Conservation (phyloP, 1,140 invertebrate species). For the Delia radicum region DNA sequence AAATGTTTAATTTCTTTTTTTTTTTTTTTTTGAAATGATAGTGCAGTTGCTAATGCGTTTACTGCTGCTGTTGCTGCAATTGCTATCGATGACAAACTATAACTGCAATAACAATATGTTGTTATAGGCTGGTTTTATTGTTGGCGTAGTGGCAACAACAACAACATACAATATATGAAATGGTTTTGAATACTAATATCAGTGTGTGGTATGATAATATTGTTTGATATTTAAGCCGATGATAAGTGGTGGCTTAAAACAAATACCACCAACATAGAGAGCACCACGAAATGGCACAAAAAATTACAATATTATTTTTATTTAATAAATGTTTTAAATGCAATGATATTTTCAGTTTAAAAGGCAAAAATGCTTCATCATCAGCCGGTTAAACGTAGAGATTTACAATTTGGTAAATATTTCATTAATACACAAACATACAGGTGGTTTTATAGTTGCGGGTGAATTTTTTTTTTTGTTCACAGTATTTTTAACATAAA, state of each 20-base stretch:
- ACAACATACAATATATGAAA: background rate
- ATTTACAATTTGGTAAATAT: background rate
- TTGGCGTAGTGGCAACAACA: background rate
- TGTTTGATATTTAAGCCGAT: slow-evolving; percentile 1
- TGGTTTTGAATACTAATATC: background rate
- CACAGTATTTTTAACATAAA: background rate
- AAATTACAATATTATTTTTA: background rate
- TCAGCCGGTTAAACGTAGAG: background rate
- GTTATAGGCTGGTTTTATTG: background rate
- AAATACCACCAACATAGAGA: background rate
- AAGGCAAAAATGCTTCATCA: background rate
- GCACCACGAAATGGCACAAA: background rate
- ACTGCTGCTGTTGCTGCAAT: background rate
- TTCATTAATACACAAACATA: background rate
- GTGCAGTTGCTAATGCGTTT: background rate
- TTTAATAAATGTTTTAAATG: background rate
- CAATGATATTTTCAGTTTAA: background rate
- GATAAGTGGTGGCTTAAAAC: background rate
- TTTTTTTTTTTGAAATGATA: background rate
- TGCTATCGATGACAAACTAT: too few species aligned
- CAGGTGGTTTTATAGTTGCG: background rate
- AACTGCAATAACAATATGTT: background rate
- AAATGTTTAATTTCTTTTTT: background rate
- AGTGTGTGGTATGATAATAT: background rate
- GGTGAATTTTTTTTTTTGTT: background rate